Conservation (phyloP, 2,888 invertebrate genomes). For the Esperia sulphurella region DNA sequence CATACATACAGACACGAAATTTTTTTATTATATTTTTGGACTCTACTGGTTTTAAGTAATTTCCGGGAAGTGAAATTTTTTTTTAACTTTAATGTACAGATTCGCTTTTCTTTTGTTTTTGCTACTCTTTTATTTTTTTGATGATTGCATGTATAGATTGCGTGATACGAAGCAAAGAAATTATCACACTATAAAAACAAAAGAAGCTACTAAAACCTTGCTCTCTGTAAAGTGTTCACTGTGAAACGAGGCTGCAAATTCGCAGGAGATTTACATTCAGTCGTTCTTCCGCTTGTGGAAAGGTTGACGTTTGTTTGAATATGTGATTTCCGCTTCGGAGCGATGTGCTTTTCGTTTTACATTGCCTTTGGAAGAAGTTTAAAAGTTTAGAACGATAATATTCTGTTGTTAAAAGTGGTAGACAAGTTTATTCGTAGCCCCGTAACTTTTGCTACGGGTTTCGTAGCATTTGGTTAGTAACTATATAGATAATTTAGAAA, state of each 20-base stretch:
- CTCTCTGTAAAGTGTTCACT: constrained; percentile 20
- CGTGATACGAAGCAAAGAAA: too few species aligned
- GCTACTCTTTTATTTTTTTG: too few species aligned
- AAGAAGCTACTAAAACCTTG: neutral
- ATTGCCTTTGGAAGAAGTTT: constrained; percentile 14
- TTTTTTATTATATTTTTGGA: too few species aligned
- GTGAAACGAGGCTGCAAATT: constrained; percentile 35
- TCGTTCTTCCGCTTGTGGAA: constrained; percentile 34
- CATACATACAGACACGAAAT: too few species aligned
- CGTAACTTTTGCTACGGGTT: constrained; percentile 5
- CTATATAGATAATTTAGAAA: too few species aligned
- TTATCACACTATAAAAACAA: neutral
- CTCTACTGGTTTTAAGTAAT: too few species aligned
- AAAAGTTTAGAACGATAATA: constrained; percentile 6
- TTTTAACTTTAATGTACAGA: too few species aligned
- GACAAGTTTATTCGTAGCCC: neutral
- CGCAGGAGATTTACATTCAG: constrained; percentile 48
- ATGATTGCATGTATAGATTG: too few species aligned
- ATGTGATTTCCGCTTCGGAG: constrained; percentile 50
- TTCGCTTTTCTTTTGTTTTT: too few species aligned
- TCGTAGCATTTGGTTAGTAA: constrained; percentile 1
- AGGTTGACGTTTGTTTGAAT: constrained; percentile 58
- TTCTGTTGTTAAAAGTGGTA: neutral
- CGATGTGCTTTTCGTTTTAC: constrained; percentile 29
- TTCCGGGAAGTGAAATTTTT: too few species aligned